These are phyloP conservation scores for Liodrosophila aerea DNA, from an alignment of 2,888 invertebrate genomes.

Conservation along the genomic window DNA sequence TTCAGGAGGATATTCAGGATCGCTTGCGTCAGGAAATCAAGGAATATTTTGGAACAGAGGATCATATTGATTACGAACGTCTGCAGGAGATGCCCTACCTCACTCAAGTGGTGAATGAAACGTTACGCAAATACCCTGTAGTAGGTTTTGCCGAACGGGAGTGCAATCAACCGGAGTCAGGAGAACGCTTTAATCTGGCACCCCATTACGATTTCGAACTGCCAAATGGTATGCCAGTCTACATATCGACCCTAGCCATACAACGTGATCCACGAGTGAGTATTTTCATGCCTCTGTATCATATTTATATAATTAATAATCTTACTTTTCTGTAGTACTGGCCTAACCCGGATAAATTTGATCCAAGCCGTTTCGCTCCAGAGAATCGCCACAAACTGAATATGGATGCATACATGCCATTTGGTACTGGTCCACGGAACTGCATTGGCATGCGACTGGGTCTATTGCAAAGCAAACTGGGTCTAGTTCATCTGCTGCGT, in stretches of 20 bases:
- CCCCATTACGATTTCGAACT: constrained; percentile 63
- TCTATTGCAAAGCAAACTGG: constrained; percentile 67
- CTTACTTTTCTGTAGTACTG: constrained; percentile 52
- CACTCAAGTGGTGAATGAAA: constrained; percentile 79
- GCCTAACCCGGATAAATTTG: constrained; percentile 66
- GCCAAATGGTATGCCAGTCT: constrained; percentile 67
- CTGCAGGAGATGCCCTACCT: constrained; percentile 82
- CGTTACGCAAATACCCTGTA: constrained; percentile 76
- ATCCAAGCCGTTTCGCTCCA: constrained; percentile 71
- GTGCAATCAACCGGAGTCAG: constrained; percentile 52
- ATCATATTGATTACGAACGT: constrained; percentile 80
- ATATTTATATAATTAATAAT: neutral
- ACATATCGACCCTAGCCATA: constrained; percentile 63
- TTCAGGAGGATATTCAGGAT: constrained; percentile 80
- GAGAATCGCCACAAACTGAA: constrained; percentile 58
- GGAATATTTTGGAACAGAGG: constrained; percentile 43
- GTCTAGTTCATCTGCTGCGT: constrained; percentile 66
- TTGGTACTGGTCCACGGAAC: constrained; percentile 72
- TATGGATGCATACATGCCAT: constrained; percentile 72
- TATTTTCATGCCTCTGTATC: neutral
- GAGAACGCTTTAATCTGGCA: constrained; percentile 59
- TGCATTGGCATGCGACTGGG: constrained; percentile 78
- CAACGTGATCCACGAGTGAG: constrained; percentile 70
- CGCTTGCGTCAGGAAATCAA: constrained; percentile 81
- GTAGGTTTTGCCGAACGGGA: constrained; percentile 61